These are phyloP conservation scores for Bugula neritina DNA, from an alignment of 2,888 invertebrate genomes.

Conservation along the genomic window DNA sequence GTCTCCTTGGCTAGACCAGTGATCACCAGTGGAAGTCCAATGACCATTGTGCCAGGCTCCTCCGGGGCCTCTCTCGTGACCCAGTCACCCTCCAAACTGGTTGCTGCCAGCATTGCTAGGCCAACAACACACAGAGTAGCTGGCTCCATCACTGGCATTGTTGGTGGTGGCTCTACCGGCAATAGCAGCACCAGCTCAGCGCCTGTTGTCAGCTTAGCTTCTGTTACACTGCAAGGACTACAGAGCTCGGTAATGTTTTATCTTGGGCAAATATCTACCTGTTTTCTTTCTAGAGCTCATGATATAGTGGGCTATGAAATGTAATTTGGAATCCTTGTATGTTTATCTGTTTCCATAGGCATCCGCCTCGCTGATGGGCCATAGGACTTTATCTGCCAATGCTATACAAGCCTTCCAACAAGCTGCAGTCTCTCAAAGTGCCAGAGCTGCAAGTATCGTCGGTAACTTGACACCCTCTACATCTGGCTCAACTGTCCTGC, in stretches of 20 bases:
- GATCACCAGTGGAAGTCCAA: background rate
- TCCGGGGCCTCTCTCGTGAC: background rate
- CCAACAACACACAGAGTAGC: constrained; percentile 19
- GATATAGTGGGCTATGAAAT: background rate
- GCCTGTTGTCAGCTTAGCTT: constrained; percentile 7
- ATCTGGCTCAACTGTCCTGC: background rate
- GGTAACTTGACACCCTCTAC: background rate
- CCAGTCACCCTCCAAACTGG: constrained; percentile 23
- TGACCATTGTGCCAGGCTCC: constrained; percentile 3
- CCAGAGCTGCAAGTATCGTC: background rate
- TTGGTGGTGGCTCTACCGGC: background rate
- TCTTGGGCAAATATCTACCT: background rate
- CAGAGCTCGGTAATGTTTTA: background rate
- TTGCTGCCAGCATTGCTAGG: background rate
- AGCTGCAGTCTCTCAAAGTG: background rate
- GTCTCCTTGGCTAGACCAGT: constrained; percentile 19
- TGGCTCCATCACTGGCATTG: constrained; percentile 22
- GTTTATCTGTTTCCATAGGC: background rate
- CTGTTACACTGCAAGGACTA: constrained; percentile 5
- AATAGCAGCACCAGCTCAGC: background rate
- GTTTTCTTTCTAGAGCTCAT: too few species aligned
- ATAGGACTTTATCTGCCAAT: background rate
- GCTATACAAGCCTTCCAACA: background rate
- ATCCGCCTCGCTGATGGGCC: constrained; percentile 13
- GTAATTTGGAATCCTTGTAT: background rate